These are phyloP conservation scores for Atherinosoma microstoma DNA, from an alignment of 2,797 vertebrate genomes.

Conservation along the genomic window DNA sequence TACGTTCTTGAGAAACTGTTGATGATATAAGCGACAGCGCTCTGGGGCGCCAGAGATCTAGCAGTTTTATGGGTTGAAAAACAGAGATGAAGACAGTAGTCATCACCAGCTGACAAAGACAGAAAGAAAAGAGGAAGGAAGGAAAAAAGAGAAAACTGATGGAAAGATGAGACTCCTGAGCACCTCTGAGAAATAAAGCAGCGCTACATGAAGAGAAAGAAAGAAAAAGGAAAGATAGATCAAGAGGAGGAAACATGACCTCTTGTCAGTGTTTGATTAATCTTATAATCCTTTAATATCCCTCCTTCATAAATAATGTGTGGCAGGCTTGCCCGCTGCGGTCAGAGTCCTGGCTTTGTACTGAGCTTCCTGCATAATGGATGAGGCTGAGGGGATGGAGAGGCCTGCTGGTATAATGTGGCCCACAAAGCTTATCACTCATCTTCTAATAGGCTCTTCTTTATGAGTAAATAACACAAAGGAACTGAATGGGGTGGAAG, in stretches of 20 bases:
- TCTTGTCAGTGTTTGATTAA: slow-evolving; percentile 67
- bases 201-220: neutral
- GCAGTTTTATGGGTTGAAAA: too few species aligned
- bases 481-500: slow-evolving; percentile 37
- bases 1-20: too few species aligned
- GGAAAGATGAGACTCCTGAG: too few species aligned
- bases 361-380: slow-evolving; percentile 69
- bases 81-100: too few species aligned
- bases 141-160: too few species aligned
- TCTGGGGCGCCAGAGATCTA: too few species aligned
- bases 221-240: slow-evolving; percentile 27
- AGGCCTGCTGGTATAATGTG: slow-evolving; percentile 63
- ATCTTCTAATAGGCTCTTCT: slow-evolving; percentile 65
- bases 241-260: slow-evolving; percentile 39
- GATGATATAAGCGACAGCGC: too few species aligned
- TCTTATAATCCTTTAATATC: slow-evolving; percentile 76
- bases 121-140: too few species aligned
- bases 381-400: slow-evolving; percentile 61
- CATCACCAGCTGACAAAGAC: too few species aligned
- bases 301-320: slow-evolving; percentile 72
- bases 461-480: slow-evolving; percentile 73
- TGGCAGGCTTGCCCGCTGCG: slow-evolving; percentile 62
- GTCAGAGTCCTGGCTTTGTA: slow-evolving; percentile 54
- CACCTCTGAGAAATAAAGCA: neutral
- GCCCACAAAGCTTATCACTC: slow-evolving; percentile 67